These are phyloP conservation scores for Boloria selene DNA, from an alignment of 2,888 invertebrate genomes.

Conservation along the genomic window DNA sequence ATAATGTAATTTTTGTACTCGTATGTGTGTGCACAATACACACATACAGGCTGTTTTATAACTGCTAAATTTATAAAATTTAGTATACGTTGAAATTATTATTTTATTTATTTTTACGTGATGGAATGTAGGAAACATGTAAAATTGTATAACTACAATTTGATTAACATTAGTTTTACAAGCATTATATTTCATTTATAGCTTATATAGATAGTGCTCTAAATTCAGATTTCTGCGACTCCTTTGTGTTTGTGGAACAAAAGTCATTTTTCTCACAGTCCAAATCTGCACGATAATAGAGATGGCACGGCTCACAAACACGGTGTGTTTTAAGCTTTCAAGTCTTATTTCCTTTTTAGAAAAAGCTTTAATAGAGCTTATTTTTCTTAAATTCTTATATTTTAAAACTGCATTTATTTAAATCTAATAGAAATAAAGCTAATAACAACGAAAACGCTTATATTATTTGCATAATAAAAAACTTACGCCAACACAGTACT, in stretches of 20 bases:
- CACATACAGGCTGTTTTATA: no score
- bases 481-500: neutral
- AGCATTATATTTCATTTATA: conserved; percentile 5
- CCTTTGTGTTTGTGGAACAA: conserved; percentile 20
- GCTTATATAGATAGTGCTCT: neutral
- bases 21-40: no score
- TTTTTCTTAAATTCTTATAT: no score
- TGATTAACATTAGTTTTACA: neutral
- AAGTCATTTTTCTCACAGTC: conserved; percentile 22
- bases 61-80: no score
- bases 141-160: neutral
- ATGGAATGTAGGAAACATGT: no score
- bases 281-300: conserved; percentile 24
- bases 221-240: conserved; percentile 9
- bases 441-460: neutral
- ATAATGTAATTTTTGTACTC: no score
- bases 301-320: conserved; percentile 22
- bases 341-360: conserved; percentile 6
- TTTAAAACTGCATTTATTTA: neutral
- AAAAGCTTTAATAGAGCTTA: neutral
- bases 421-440: neutral
- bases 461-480: neutral
- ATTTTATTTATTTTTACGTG: no score
- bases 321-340: conserved; percentile 3
- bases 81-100: no score